phyloP scores from a whole-genome alignment of 2,888 invertebrate genomes.

The Metopia argyrocephala region DNA sequence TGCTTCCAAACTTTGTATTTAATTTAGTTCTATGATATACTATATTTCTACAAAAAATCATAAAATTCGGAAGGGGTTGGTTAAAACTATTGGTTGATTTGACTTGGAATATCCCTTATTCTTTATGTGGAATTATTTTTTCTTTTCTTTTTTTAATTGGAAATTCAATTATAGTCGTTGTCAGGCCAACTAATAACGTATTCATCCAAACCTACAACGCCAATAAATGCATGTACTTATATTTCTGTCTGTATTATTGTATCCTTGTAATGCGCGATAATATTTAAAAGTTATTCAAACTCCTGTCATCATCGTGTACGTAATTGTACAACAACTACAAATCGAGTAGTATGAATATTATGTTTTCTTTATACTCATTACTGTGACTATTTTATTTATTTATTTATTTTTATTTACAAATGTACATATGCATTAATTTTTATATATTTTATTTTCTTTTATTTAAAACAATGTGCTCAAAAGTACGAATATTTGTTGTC shows the following conservation, averaged over 20 bases:
- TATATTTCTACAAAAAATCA: too few relatives aligned
- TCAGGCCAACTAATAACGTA: constrained; percentile 3
- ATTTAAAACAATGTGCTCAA: too few relatives aligned
- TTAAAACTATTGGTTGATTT: too few relatives aligned
- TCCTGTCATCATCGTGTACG: background rate
- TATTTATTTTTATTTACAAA: too few relatives aligned
- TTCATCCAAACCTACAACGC: background rate
- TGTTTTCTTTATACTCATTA: background rate
- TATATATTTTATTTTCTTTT: too few relatives aligned
- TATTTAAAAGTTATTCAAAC: constrained; percentile 14
- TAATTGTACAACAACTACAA: background rate
- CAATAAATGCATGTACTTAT: background rate
- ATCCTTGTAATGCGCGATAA: too few relatives aligned
- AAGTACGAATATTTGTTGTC: too few relatives aligned
- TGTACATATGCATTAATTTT: too few relatives aligned
- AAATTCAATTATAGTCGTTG: constrained; percentile 47
- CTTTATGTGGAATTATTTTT: constrained; percentile 21
- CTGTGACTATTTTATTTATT: background rate
- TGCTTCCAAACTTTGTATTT: too few relatives aligned
- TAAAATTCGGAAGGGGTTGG: too few relatives aligned
- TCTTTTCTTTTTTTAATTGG: constrained; percentile 41
- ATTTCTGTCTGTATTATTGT: background rate
- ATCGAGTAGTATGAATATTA: constrained; percentile 4
- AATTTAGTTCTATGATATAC: too few relatives aligned
- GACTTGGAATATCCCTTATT: too few relatives aligned